Base-by-base conservation (phyloP, 2,113 vertebrate species). In the Chaenocephalus aceratus region DNA sequence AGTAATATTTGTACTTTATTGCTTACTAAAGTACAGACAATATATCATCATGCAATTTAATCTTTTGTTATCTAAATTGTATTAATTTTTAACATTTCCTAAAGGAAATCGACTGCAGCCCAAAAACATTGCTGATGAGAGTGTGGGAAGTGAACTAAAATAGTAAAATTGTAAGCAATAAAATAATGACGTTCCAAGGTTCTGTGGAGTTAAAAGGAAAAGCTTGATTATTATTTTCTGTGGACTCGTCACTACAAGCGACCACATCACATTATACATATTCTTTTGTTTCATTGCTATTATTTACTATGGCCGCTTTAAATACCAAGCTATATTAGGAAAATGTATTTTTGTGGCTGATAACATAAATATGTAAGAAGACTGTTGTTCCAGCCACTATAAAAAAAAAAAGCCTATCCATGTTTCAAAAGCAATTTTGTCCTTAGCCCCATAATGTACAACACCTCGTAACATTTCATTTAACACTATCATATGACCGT, bases 381-480 rank as follows among this genome's bases (percentile, higher is more conserved):
- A 5, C 21, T 72, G 63, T 64, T 23, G 68, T 34, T 61, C n/a
- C 45, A 56, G 23, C 36, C 34, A 67, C 53, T 81, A 62, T 67
- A 65, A 84, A 30, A 30, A 30, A 56, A 59, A 56, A 59, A 26
- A 63, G 62, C 56, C 11, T 64, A 13, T 67, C 62, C n/a, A 36
- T 67, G 46, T 12, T 85, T 86, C 79, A 81, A 68, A 73, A 73
- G 71, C 56, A 57, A 15, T 62, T 81, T 77, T 78, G 64, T 82
- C 76, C 79, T 53, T 54, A 49, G 34, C 78, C 75, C 46, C 16
- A 54, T 46, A 30, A 62, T 67, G 26, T 71, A 70, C 64, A 79
- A 46, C 61, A 78, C 72, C 79, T 86, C 72, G 77, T 86, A 85
- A 89, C 34, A 84, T 14, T 36, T 30, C n/a, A 36, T 80, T 75